Base-by-base conservation (phyloP, 2,797 vertebrate genomes). In the Malurus splendens region DNA sequence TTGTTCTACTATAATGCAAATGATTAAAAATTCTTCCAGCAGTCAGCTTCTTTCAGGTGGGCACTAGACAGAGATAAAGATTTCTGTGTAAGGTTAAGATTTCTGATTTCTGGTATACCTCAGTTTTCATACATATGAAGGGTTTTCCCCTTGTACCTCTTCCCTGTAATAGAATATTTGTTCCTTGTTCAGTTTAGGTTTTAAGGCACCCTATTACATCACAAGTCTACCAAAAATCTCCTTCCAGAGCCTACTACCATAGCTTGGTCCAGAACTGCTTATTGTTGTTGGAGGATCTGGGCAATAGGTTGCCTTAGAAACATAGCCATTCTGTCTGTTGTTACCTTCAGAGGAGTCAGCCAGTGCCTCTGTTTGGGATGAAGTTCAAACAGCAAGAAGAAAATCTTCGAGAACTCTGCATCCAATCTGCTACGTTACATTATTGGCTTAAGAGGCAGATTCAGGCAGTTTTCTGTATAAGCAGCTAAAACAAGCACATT, bases 281-380 rank as follows among this genome's bases (percentile, higher is more conserved):
- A 33, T 36, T 87, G 73, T 36, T 56, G 36, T 25, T 73, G 48
- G 74, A 85, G 70, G 50, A 62, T 42, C 19, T 41, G 42, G 23
- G 33, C 70, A 60, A 9, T 18, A 41, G n/a, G 6, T 42, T 41
- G 22, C 32, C 22, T 70, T 42, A 42, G 59, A 64, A 36, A 33
- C 0, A 30, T 0, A 0, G 36, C 42, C 30, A 20, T 30, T 71
- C 24, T 54, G 30, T 18, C 52, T 57, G 11, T 19, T 57, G 19
- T 45, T 32, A 61, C 11, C 6, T 36, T 25, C 1, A 30, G 62
- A 72, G 36, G 27, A 72, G 55, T 78, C 18, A 24, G 57, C 5
- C 2, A 0, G 39, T 36, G 55, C 30, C 18, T 70, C 30, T 48
- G 42, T 78, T 78, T 44, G 59, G 59, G 42, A 55, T 52, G 22